Conservation (phyloP, 1,140 invertebrate species). For the Zaprionus africanus region DNA sequence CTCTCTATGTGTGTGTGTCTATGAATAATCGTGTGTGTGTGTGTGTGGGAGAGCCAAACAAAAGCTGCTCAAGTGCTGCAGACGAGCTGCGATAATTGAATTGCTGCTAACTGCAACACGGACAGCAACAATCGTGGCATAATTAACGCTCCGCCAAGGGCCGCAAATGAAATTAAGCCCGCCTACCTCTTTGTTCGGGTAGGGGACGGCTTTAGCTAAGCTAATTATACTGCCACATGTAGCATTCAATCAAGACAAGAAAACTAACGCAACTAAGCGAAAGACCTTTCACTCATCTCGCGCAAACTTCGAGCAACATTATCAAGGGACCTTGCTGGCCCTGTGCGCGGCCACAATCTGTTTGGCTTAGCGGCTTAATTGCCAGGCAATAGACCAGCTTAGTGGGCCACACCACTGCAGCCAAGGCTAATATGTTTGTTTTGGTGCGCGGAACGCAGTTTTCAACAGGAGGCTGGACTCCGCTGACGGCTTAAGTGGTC, state of each 20-base stretch:
- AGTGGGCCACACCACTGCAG: slow-evolving; percentile 18
- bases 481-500: not conserved
- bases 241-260: slow-evolving; percentile 24
- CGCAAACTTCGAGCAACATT: not conserved
- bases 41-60: slow-evolving; percentile 43
- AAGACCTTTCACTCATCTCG: not conserved
- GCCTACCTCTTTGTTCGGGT: not conserved
- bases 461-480: slow-evolving; percentile 58
- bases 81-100: slow-evolving; percentile 64
- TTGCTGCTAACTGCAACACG: slow-evolving; percentile 63
- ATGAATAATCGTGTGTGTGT: not conserved
- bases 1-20: not conserved
- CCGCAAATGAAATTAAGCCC: slow-evolving; percentile 51
- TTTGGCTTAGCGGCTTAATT: slow-evolving; percentile 66
- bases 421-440: slow-evolving; percentile 37
- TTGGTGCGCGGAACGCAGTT: slow-evolving; percentile 44
- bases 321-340: not conserved
- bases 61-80: slow-evolving; percentile 67
- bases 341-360: slow-evolving; percentile 44
- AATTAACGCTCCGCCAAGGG: slow-evolving; percentile 61
- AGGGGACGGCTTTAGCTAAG: slow-evolving; percentile 17
- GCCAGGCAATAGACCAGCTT: slow-evolving; percentile 42
- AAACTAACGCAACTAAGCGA: not conserved
- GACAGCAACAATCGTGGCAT: slow-evolving; percentile 63
- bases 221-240: slow-evolving; percentile 46